These are phyloP conservation scores for Bos javanicus DNA, from an alignment of 2,113 vertebrate genomes.

Conservation along the genomic window DNA sequence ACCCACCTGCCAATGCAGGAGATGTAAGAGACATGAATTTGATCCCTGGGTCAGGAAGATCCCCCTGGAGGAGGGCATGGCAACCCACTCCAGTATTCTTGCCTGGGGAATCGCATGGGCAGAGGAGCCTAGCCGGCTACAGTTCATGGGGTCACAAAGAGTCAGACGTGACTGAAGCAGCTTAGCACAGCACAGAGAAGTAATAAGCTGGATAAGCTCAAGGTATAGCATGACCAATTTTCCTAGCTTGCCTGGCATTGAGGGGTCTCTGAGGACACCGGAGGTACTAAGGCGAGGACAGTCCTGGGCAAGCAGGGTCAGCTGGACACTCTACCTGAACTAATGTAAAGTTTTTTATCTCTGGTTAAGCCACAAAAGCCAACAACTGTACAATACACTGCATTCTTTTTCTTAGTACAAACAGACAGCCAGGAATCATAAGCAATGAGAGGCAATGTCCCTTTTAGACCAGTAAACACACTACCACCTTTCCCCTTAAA, in stretches of 20 bases:
- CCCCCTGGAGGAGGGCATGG: neutral
- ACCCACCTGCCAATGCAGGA: neutral
- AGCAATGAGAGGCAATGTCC: neutral
- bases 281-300: too few species aligned
- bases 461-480: neutral
- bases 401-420: neutral
- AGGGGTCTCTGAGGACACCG: neutral
- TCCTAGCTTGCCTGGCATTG: neutral
- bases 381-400: neutral
- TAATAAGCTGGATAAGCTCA: neutral
- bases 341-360: neutral
- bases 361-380: neutral
- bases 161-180: neutral
- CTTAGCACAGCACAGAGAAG: neutral
- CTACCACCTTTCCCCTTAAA: neutral
- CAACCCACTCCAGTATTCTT: neutral
- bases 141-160: neutral
- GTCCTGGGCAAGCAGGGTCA: neutral
- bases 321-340: neutral
- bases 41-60: neutral
- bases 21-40: neutral
- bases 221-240: neutral
- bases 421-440: neutral
- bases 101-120: neutral
- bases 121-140: neutral